Evolutionary conservation across 1,140 invertebrate genomes (phyloP).

Genomic region (Euschistus heros): DNA sequence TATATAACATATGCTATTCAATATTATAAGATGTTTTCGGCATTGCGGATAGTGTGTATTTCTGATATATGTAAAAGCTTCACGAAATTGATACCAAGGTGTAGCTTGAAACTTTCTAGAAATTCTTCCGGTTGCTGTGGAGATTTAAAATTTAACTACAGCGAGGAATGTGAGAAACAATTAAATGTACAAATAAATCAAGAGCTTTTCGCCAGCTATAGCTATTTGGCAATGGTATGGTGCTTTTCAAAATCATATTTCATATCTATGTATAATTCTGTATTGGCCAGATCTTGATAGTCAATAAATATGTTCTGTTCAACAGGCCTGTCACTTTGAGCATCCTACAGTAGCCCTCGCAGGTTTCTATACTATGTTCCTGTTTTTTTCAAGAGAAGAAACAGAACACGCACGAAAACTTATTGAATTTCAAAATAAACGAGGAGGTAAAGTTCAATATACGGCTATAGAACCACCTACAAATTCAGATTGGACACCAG

Average conservation of each 20-base stretch:
- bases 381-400: constrained; percentile 60
- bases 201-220: constrained; percentile 71
- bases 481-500: constrained; percentile 47
- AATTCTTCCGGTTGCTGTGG: no score
- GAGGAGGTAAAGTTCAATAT: constrained; percentile 57
- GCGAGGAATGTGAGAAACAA: constrained; percentile 58
- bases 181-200: constrained; percentile 81
- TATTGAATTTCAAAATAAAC: constrained; percentile 68
- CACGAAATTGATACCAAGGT: no score
- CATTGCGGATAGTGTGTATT: no score
- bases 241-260: background rate
- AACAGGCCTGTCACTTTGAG: constrained; percentile 62
- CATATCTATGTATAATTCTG: background rate
- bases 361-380: constrained; percentile 60
- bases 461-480: constrained; percentile 46
- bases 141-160: constrained; percentile 39
- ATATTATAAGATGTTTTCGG: no score
- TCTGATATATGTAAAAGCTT: no score
- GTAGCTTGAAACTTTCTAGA: no score
- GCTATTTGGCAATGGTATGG: constrained; percentile 68
- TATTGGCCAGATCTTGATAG: background rate
- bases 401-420: constrained; percentile 58
- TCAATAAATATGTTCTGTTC: constrained; percentile 19
- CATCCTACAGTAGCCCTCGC: constrained; percentile 63
- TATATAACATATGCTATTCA: no score